Base-by-base conservation (phyloP, 1,140 invertebrate species). In the Calephelis nemesis region DNA sequence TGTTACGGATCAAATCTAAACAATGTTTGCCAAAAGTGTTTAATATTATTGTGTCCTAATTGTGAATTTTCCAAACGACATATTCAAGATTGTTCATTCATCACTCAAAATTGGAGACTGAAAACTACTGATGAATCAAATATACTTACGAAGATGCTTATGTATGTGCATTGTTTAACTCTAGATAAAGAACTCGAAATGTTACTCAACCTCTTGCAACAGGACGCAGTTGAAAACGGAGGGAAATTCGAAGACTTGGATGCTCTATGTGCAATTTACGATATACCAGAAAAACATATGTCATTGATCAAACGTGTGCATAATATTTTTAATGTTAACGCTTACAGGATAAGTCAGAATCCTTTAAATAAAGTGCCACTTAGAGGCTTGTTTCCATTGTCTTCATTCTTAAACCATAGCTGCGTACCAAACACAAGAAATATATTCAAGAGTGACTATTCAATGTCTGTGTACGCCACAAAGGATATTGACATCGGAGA, bases 381-480 rank as follows among this genome's bases (percentile, higher is more conserved):
- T 12, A 91, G 95, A 69, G 96, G 95, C 2, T 87, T 97, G 0
- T 97, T 95, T 81, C 95, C 95, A 0, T 75, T 96, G 30, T 94
- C 94, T 3, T 93, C 95, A 6, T 92, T 97, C 60, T 91, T 96
- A 68, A 96, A 97, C 83, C 96, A 97, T 74, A 93, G 92, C 50
- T 97, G 96, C 80, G 84, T 92, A 8, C 95, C 96, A 3, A 97
- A 97, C 82, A 95, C 95, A 0, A 93, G 93, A 63, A 95, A 96
- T 73, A 85, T 93, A 48, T 96, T 95, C 68, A 92, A 93, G 69
- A 74, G 87, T 0, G 81, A 93, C 40, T 93, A 93, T 47, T 87
- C 87, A 1, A 94, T 97, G 84, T 83, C 92, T 9, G 93, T 95
- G 1, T 93, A 91, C 68, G 94, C 96, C 4, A 90, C 93, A 0